A percentile compares a stretch with the other conserved stretches of the same genome.
These are phyloP conservation scores for Dryoscopus gambensis DNA, from an alignment of 2,113 vertebrate genomes.

Conservation along the genomic window DNA sequence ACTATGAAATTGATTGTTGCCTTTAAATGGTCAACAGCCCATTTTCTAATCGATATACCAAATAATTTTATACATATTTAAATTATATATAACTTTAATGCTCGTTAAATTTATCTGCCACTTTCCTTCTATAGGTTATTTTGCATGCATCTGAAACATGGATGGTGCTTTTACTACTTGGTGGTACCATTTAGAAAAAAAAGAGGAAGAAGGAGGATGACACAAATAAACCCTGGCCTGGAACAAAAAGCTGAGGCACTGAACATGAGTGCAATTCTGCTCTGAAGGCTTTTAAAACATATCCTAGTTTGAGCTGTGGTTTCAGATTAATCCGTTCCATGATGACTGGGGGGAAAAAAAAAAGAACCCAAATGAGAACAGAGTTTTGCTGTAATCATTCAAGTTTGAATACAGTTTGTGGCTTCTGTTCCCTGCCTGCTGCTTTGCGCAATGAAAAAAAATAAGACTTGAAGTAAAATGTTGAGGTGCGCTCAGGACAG, in stretches of 20 bases:
- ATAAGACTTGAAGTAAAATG: rapidly evolving
- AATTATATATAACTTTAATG: slow-evolving; percentile 87
- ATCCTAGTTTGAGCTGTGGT: neutral
- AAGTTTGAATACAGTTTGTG: neutral
- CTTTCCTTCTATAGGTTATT: slow-evolving; percentile 70
- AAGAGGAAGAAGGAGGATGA: neutral
- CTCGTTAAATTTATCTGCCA: slow-evolving; percentile 82
- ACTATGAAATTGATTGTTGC: slow-evolving; percentile 82
- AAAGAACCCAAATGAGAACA: neutral
- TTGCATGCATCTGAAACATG: slow-evolving; percentile 56
- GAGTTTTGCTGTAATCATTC: neutral
- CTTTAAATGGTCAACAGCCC: slow-evolving; percentile 82
- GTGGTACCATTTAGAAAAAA: slow-evolving; percentile 22
- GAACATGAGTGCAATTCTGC: neutral
- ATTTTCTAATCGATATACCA: slow-evolving; percentile 82
- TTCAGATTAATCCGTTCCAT: neutral
- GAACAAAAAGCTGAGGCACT: neutral
- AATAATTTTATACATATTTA: slow-evolving; percentile 86
- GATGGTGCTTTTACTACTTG: slow-evolving; percentile 62
- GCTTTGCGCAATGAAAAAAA: neutral
- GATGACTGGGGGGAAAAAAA: neutral
- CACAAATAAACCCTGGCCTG: neutral
- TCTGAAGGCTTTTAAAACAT: neutral
- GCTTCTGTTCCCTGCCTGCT: neutral
- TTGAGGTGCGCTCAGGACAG: rapidly evolving